Evolutionary conservation across 92 coral and sea anemone species (phyloP).

Genomic region (Phenganax subtilis): DNA sequence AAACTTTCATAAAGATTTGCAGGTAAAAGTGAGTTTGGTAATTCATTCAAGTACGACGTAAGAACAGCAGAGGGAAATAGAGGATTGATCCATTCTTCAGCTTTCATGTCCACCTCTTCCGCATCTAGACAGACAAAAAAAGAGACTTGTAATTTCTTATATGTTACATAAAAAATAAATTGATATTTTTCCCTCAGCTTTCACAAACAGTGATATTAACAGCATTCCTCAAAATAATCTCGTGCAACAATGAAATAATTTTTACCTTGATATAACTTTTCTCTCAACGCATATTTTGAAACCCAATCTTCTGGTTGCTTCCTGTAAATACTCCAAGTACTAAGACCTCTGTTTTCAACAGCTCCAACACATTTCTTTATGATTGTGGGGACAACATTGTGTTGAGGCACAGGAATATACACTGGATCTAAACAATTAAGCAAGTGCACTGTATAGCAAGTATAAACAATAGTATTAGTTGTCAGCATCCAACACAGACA

Average conservation of each 20-base stretch:
- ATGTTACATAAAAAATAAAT: neutral
- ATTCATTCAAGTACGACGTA: slow-evolving; percentile 67
- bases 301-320: slow-evolving; percentile 59
- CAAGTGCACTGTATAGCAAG: neutral
- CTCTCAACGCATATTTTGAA: slow-evolving; percentile 66
- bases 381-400: slow-evolving; percentile 55
- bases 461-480: too few relatives aligned
- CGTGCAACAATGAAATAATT: neutral
- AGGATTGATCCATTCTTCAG: slow-evolving; percentile 87
- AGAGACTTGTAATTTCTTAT: neutral
- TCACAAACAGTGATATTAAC: too few relatives aligned
- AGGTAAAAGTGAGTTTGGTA: slow-evolving; percentile 65
- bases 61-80: slow-evolving; percentile 76
- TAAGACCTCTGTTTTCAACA: slow-evolving; percentile 57
- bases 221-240: neutral
- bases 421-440: slow-evolving; percentile 9
- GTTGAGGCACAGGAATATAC: neutral
- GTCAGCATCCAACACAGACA: too few relatives aligned
- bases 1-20: slow-evolving; percentile 7
- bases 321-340: slow-evolving; percentile 57
- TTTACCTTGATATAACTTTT: slow-evolving; percentile 55
- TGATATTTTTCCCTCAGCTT: too few relatives aligned
- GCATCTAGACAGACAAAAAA: slow-evolving; percentile 51
- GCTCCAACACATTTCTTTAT: slow-evolving; percentile 83
- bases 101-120: slow-evolving; percentile 71